Base-by-base conservation (phyloP, 2,888 invertebrate species). In the Ryuthela nishihirai region DNA sequence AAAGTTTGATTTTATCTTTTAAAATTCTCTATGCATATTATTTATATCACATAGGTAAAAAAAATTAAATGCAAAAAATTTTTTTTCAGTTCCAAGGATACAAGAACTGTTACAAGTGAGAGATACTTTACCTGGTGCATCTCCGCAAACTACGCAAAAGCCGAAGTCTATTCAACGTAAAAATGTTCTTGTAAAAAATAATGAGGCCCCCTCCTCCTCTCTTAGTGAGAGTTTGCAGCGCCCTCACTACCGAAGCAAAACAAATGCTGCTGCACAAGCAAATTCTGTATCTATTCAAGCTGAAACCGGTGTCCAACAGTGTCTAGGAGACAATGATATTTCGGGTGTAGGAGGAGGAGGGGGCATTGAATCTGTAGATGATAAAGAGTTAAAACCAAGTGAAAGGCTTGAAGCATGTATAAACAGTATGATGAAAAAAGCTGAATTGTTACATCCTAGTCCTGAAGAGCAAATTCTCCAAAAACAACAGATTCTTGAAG, bases 401-500 rank as follows among this genome's bases (percentile, higher is more conserved):
- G 74, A 74, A 54, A 66, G 72, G 54, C 68, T 75, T 54, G 74
- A 74, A 64, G 70, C 71, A 17, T 72, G 74, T 53, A 74, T 75
- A 45, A 74, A 70, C 63, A 72, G 70, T 58, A 74, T 75, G 67
- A 73, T 75, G 72, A 70, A 71, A 24, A 72, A 73, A 60, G 74
- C 73, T 26, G 70, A 69, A 35, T 44, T 54, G 52, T 25, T 64
- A 18, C 42, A 61, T 54, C 62, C 65, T 32, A 72, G 72, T 36
- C 69, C 71, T 45, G 75, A 83, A 67, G 84, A 84, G 65, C 83
- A 84, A 68, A 81, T 82, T 63, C 76, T 82, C 48, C 81, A 83
- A 67, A 82, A 84, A 70, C 83, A 84, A 72, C 83, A 83, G 70
- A 84, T 85, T 68, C 77, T 85, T 26, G 84, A 85, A 69, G 85